Base-by-base conservation (phyloP, 2,888 invertebrate genomes). In the Drosophila differens region DNA sequence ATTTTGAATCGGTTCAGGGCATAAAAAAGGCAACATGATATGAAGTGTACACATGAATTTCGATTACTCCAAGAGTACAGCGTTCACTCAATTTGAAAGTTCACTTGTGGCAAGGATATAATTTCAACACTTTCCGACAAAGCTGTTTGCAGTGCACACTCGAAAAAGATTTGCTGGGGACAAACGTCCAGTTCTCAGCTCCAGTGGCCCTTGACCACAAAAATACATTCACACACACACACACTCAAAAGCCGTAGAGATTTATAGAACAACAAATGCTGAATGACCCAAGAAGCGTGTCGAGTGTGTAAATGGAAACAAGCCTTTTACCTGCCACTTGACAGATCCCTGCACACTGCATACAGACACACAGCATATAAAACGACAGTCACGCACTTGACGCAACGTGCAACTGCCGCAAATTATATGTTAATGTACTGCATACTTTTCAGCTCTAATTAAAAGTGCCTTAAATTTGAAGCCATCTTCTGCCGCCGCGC, bases 351-450 rank as follows among this genome's bases (percentile, higher is more conserved):
- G 65, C 61, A 60, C 52, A 62, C 55, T 51, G 54, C 14, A 25
- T n/a, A n/a, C 22, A 37, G 28, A 65, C 14, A 32, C n/a, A 41
- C 28, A 22, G 30, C 54, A 32, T 32, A 19, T 32, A 55, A 55
- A 69, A 72, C 62, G 64, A 47, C 58, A 47, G 70, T 83, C 79
- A 71, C 85, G 59, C 70, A 77, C 64, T 55, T 37, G 52, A 25
- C 54, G 52, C 70, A 83, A 77, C 85, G 82, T 89, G 85, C 77
- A 60, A 66, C 72, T 76, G 76, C 60, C 69, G 44, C 72, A 74
- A 77, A 87, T 84, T 71, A 82, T 80, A 89, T 74, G 80, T 83
- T 86, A 76, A 79, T 83, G 76, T 39, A 2, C 74, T 57, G 74
- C 76, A 64, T 70, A 76, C 70, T 77, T 80, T 71, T 66, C 51